Conservation (phyloP, 1,140 invertebrate genomes). For the Oedothorax gibbosus region DNA sequence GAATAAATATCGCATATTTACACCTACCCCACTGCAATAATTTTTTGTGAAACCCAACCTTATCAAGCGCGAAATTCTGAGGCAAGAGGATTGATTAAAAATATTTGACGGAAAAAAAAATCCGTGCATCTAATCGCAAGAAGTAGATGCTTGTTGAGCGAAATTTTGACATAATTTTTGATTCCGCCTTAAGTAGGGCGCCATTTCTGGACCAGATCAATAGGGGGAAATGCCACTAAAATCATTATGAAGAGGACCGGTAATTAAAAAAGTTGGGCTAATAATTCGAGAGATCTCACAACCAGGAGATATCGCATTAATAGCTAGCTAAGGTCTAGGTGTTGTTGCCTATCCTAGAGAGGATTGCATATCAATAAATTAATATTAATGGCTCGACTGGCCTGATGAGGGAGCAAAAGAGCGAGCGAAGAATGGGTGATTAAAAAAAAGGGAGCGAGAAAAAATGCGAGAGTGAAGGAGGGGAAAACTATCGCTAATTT, state of each 20-base stretch:
- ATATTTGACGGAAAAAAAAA: too few species aligned
- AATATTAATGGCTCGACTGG: slow-evolving; percentile 59
- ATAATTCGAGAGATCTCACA: slow-evolving; percentile 27
- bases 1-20: too few species aligned
- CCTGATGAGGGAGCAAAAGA: slow-evolving; percentile 57
- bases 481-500: slow-evolving; percentile 62
- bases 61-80: too few species aligned
- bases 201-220: slow-evolving; percentile 30
- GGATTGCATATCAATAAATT: slow-evolving; percentile 59
- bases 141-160: too few species aligned
- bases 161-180: neutral
- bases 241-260: slow-evolving; percentile 40
- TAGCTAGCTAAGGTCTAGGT: slow-evolving; percentile 47
- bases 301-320: slow-evolving; percentile 43
- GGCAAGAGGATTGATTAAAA: too few species aligned
- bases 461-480: slow-evolving; percentile 48
- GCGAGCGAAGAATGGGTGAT: slow-evolving; percentile 40
- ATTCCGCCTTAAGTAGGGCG: neutral
- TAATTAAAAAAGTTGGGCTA: slow-evolving; percentile 46
- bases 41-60: too few species aligned
- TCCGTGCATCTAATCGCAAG: too few species aligned
- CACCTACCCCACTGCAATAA: too few species aligned
- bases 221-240: slow-evolving; percentile 40
- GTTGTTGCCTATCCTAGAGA: slow-evolving; percentile 25
- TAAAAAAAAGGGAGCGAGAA: slow-evolving; percentile 42